Percentiles rank a stretch among this genome's conserved stretches.
phyloP scores from a whole-genome alignment of 2,888 invertebrate species.

The Teinopalpus imperialis region DNA sequence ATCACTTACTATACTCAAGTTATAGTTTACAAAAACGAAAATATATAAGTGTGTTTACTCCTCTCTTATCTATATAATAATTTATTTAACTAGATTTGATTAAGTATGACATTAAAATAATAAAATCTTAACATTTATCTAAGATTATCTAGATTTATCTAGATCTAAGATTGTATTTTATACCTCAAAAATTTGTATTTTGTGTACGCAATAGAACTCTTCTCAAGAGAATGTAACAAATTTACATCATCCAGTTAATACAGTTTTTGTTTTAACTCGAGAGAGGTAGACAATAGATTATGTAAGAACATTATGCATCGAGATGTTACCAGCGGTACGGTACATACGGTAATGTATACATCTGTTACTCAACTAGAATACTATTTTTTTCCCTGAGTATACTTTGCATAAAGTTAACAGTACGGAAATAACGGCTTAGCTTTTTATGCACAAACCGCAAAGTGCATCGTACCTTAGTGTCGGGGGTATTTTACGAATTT shows the following conservation, averaged over 20 bases:
- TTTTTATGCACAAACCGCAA: slow-evolving; percentile 7
- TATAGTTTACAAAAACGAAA: too few species aligned
- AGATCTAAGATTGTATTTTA: too few species aligned
- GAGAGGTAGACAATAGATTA: slow-evolving; percentile 51
- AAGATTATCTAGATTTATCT: too few species aligned
- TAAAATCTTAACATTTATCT: too few species aligned
- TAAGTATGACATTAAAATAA: too few species aligned
- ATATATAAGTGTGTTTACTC: too few species aligned
- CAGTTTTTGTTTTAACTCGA: slow-evolving; percentile 40
- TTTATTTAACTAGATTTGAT: too few species aligned
- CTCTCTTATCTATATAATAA: too few species aligned
- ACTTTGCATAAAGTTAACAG: slow-evolving; percentile 9
- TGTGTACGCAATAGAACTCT: slow-evolving; percentile 19
- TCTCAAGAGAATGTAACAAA: slow-evolving; percentile 54
- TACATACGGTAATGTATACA: slow-evolving; percentile 30
- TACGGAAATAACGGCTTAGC: slow-evolving; percentile 19
- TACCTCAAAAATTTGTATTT: too few species aligned
- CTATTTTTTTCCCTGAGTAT: slow-evolving; percentile 12
- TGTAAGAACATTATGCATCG: slow-evolving; percentile 42
- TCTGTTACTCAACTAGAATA: slow-evolving; percentile 13
- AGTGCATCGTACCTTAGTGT: slow-evolving; percentile 17
- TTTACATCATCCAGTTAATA: slow-evolving; percentile 46
- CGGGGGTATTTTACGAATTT: slow-evolving; percentile 11
- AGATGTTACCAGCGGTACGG: slow-evolving; percentile 34
- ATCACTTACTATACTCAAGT: too few species aligned